Conservation (phyloP, 2,797 vertebrate species). For the Gadopsis bispinosus region DNA sequence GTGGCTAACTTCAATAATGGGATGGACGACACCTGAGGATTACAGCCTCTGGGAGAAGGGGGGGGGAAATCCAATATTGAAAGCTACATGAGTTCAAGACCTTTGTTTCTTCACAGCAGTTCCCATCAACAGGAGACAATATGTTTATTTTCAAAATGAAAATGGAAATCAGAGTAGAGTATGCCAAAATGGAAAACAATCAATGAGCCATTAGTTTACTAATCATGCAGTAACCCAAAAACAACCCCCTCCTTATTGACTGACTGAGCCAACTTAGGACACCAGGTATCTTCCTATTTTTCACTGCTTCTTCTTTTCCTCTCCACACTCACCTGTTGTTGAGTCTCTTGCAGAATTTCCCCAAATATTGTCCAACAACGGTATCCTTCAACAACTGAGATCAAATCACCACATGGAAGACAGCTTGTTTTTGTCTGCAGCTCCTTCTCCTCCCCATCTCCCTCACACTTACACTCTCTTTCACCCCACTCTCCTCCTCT, state of each 20-base stretch:
- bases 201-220: constrained; percentile 43
- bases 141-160: constrained; percentile 1
- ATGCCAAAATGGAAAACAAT: neutral
- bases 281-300: neutral
- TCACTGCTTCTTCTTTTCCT: constrained; percentile 1
- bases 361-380: constrained; percentile 27
- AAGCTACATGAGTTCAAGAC: neutral
- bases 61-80: neutral
- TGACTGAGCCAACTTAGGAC: constrained; percentile 3
- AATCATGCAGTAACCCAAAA: constrained; percentile 36
- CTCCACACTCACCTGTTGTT: constrained; percentile 72
- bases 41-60: constrained; percentile 3
- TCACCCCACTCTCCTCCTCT: constrained; percentile 36
- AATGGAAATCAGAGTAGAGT: neutral
- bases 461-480: constrained; percentile 52
- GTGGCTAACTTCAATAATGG: neutral
- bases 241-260: constrained; percentile 37
- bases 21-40: constrained; percentile 7
- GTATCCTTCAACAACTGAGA: constrained; percentile 32
- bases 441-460: constrained; percentile 60
- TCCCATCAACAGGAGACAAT: constrained; percentile 2
- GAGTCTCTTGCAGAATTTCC: constrained; percentile 31
- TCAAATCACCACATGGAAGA: constrained; percentile 47
- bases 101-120: neutral
- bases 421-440: constrained; percentile 58